Base-by-base conservation (phyloP, 1,140 invertebrate species). In the Lerema accius region DNA sequence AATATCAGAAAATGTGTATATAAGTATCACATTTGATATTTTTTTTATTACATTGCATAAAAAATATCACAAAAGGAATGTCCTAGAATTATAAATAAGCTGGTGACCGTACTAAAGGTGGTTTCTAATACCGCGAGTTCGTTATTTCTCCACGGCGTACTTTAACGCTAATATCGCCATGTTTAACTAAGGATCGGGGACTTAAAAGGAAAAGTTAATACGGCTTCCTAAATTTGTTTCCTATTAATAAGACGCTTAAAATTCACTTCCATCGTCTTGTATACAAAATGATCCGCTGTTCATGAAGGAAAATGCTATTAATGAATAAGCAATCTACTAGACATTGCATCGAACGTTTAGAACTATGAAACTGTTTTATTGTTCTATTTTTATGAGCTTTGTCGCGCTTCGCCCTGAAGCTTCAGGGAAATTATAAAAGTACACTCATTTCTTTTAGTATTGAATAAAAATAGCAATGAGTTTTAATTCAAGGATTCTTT, bases 91-190 rank as follows among this genome's bases (percentile, higher is more conserved):
- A 6, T 35, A 15, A 2, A 14, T 26, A 50, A 32, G 1, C 3
- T 35, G 26, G 46, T 50, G 14, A 16, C 10, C 35, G 1, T n/a
- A 50, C 26, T 35, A 5, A 48, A 50, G 46, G 28, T 26, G 46
- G 46, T 32, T 26, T 11, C 46, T 50, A 32, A 50, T 50, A 50
- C 46, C 46, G 23, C 13, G 23, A 16, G 46, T 50, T 50, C 46
- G 46, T 50, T 50, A 50, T 50, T 50, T 35, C 46, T 35, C 26
- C 46, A 50, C 46, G 46, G 46, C 46, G 28, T 50, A 50, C 26
- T 50, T 50, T 35, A 48, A 32, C 28, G 46, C 28, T 50, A 50
- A 50, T 50, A 50, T 50, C 46, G 46, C 14, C 46, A 17, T 50
- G 26, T 50, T 50, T 50, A 26, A 35, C 10, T 50, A 16, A 15